A percentile compares a stretch with the other conserved stretches of the same genome.
phyloP scores from a whole-genome alignment of 1,140 invertebrate genomes.

The Leucophenga varia region DNA sequence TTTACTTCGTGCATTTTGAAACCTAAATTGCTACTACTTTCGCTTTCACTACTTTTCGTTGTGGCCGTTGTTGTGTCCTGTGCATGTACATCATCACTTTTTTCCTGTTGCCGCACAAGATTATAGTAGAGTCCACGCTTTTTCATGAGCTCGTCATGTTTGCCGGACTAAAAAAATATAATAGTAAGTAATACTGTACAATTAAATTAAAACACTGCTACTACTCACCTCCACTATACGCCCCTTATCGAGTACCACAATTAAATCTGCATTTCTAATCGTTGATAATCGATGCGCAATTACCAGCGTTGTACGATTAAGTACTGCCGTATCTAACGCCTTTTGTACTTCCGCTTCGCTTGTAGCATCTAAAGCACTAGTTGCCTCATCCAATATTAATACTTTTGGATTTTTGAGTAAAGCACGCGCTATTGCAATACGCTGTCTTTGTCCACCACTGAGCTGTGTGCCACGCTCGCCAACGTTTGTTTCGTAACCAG shows the following conservation, averaged over 20 bases:
- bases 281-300: conserved; percentile 90
- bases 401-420: conserved; percentile 84
- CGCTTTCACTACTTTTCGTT: too few species aligned
- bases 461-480: conserved; percentile 87
- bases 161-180: conserved; percentile 65
- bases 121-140: conserved; percentile 72
- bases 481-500: conserved; percentile 83
- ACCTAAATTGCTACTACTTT: too few species aligned
- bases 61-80: conserved; percentile 13
- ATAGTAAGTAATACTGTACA: conserved; percentile 1
- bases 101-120: conserved; percentile 57
- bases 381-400: conserved; percentile 87
- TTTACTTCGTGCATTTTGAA: not conserved
- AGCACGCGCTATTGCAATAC: conserved; percentile 87
- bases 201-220: not conserved
- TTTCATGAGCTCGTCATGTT: conserved; percentile 76
- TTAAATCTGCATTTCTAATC: conserved; percentile 82
- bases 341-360: conserved; percentile 85
- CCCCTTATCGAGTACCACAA: conserved; percentile 82
- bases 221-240: conserved; percentile 74
- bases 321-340: conserved; percentile 74
- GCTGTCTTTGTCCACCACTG: conserved; percentile 88
- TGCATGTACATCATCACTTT: conserved; percentile 43
- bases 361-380: conserved; percentile 87
- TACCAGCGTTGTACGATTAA: conserved; percentile 80